phyloP scores from a whole-genome alignment of 2,888 invertebrate genomes.

The Scaptomyza reducta region DNA sequence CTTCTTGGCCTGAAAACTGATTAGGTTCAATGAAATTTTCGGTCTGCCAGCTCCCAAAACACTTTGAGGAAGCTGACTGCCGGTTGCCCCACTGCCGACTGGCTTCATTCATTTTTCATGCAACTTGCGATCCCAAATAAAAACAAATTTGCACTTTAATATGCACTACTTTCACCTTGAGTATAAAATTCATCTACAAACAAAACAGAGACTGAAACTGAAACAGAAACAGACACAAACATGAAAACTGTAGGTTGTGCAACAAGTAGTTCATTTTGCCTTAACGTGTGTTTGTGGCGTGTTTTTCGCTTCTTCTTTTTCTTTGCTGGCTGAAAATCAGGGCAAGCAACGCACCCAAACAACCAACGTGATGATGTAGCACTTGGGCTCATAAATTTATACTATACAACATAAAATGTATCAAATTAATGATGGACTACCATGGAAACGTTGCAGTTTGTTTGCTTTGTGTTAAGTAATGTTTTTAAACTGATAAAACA shows the following conservation, averaged over 20 bases:
- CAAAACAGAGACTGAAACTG: slow-evolving; percentile 2
- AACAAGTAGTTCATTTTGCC: slow-evolving; percentile 58
- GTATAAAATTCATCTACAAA: slow-evolving; percentile 25
- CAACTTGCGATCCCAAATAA: slow-evolving; percentile 64
- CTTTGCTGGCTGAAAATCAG: slow-evolving; percentile 52
- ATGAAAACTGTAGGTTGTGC: slow-evolving; percentile 36
- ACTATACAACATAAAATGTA: slow-evolving; percentile 43
- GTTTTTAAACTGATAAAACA: background rate
- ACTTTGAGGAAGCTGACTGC: background rate
- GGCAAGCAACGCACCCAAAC: slow-evolving; percentile 30
- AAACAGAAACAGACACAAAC: slow-evolving; percentile 8
- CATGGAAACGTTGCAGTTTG: background rate
- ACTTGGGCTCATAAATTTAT: slow-evolving; percentile 33
- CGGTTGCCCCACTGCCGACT: background rate
- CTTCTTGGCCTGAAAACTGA: slow-evolving; percentile 75
- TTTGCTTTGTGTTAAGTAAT: background rate
- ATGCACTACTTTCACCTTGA: slow-evolving; percentile 66
- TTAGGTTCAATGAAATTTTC: slow-evolving; percentile 74
- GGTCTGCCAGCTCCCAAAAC: slow-evolving; percentile 21
- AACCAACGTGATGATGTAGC: slow-evolving; percentile 37
- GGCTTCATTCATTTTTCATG: slow-evolving; percentile 69
- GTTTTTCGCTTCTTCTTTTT: slow-evolving; percentile 9
- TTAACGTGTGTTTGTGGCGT: slow-evolving; percentile 16
- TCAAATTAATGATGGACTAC: background rate
- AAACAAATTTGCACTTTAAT: slow-evolving; percentile 77